Evolutionary conservation across 1,140 invertebrate genomes (phyloP), one percentile per base, ranked within the genome.

Genomic region (Subanguina moxae): DNA sequence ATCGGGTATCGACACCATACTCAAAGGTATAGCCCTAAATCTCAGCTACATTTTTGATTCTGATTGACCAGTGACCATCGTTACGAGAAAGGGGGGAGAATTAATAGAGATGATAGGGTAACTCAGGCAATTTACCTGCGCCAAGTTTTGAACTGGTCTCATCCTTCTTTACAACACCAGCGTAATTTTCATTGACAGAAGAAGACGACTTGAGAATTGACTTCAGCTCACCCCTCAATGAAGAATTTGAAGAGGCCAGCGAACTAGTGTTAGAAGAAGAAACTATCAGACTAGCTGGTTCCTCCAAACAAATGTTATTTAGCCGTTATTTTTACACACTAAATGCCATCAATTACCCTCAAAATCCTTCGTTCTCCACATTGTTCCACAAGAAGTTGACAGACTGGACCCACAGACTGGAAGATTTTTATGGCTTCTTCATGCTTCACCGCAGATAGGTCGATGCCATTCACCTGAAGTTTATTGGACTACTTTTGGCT

Each of bases 391-490:
- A 59, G 21, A 3, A 25, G 30, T 28, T 61, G 25, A 30, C 25
- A 61, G 19, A 61, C 23, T 28, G 58, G 15, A 19, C 25, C 25
- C 25, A 52, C 48, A 3, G 48, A 52, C 17, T 64, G 52, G 43
- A 77, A 78, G 1, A 77, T 64, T 3, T 76, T 66, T 11, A 78
- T 73, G 13, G 76, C 76, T 45, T 78, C 65, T 25, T 79, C 69
- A 56, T 77, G 76, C 1, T 69, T 76, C 28, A 65, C 61, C 17
- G 27, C 30, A 7, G 64, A 28, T 28, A 77, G 42, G 30, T 61
- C 43, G 23, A 59, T 68, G 45, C 67, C 76, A 27, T 77, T 78
- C 1, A 78, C 67, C 69, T 76, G 21, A 46, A 77, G 64, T n/a
- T n/a, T n/a, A n/a, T n/a, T n/a, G n/a, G n/a, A n/a, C n/a, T n/a